Percentiles rank a stretch among this genome's conserved stretches.
These are phyloP conservation scores for Sarcophaga carnaria DNA, from an alignment of 2,888 invertebrate species.

Conservation along the genomic window DNA sequence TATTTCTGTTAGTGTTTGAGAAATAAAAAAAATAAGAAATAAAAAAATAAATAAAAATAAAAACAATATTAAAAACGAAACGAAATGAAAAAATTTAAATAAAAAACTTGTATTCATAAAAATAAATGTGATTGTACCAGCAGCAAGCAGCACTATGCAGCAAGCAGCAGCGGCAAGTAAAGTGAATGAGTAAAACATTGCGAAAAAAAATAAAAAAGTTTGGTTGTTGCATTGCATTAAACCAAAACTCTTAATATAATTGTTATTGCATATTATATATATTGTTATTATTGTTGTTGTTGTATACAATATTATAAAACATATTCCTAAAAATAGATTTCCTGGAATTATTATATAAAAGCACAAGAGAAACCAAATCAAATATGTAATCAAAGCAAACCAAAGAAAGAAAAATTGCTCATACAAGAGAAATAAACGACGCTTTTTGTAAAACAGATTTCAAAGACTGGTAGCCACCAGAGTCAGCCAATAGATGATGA, in stretches of 20 bases:
- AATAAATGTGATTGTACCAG: slow-evolving; percentile 40
- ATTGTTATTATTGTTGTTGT: no score
- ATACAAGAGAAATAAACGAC: not conserved
- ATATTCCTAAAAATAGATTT: slow-evolving; percentile 64
- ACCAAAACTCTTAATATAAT: no score
- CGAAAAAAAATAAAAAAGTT: not conserved
- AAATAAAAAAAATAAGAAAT: not conserved
- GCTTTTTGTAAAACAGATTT: slow-evolving; percentile 20
- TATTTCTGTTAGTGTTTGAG: slow-evolving; percentile 55
- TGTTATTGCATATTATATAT: no score
- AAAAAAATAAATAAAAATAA: not conserved
- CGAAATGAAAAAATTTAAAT: not conserved
- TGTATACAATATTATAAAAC: slow-evolving; percentile 44
- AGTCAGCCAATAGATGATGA: no score
- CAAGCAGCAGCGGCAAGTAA: not conserved
- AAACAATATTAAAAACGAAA: no score
- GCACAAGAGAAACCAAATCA: slow-evolving; percentile 38
- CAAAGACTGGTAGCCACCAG: slow-evolving; percentile 20
- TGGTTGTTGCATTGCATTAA: no score
- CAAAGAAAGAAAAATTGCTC: not conserved
- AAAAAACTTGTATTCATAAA: not conserved
- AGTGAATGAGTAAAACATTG: slow-evolving; percentile 49
- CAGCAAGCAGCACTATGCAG: no score
- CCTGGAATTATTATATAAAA: slow-evolving; percentile 51
- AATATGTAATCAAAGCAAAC: slow-evolving; percentile 5